Evolutionary conservation across 2,797 vertebrate species (phyloP).

Genomic region (Rhabdophis nuchalis): DNA sequence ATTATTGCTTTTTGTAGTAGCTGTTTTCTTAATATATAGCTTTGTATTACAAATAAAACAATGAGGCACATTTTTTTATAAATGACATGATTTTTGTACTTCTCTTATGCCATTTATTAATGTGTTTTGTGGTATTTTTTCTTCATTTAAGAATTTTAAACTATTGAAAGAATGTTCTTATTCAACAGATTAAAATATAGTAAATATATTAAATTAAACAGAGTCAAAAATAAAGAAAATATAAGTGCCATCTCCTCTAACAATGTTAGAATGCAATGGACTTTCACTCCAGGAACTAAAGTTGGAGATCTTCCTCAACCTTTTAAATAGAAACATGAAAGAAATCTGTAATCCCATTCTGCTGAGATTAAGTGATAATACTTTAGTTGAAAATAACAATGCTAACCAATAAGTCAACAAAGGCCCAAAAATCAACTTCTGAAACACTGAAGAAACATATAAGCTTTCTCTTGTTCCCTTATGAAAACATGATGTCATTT

Average conservation of each 20-base stretch:
- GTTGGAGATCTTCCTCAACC: not conserved
- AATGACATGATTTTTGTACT: not conserved
- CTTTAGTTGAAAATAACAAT: not conserved
- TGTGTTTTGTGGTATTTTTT: not conserved
- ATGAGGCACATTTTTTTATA: not conserved
- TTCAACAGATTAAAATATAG: not conserved
- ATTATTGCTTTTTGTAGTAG: not conserved
- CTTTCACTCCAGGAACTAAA: not conserved
- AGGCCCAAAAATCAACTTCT: not conserved
- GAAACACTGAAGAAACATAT: not conserved
- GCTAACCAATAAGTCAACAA: not conserved
- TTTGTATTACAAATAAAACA: not conserved
- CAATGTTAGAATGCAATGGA: not conserved
- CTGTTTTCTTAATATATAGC: not conserved
- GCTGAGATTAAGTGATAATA: not conserved
- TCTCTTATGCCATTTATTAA: not conserved
- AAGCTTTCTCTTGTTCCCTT: not conserved
- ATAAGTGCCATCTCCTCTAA: not conserved
- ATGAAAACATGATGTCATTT: not conserved
- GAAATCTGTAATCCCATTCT: not conserved
- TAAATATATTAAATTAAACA: not conserved
- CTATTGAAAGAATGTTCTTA: not conserved
- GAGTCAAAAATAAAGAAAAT: not conserved
- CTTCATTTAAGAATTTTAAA: not conserved
- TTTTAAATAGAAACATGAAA: not conserved